These are phyloP conservation scores for Xestia xanthographa DNA, from an alignment of 2,888 invertebrate genomes.

Conservation along the genomic window DNA sequence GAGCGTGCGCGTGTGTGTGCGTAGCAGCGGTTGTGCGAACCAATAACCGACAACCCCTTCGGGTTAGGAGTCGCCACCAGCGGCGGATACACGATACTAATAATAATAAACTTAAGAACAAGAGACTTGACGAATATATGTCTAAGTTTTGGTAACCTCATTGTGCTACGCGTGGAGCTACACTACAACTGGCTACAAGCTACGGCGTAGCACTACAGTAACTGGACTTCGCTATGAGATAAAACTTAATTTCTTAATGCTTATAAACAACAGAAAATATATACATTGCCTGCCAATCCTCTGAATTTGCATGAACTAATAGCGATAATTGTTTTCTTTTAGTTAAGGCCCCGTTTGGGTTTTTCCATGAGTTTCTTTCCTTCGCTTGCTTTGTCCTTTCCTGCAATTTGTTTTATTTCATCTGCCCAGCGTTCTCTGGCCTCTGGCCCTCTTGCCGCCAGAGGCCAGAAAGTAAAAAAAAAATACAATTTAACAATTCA, in stretches of 20 bases:
- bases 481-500: no score
- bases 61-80: constrained; percentile 69
- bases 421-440: no score
- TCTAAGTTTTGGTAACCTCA: neutral
- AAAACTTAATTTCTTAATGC: neutral
- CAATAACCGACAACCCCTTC: constrained; percentile 80
- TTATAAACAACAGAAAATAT: neutral
- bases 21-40: constrained; percentile 69
- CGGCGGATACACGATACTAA: constrained; percentile 30
- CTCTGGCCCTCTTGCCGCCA: no score
- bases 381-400: no score
- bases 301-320: neutral
- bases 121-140: neutral
- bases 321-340: neutral
- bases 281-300: neutral
- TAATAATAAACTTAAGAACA: constrained; percentile 8
- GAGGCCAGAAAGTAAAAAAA: no score
- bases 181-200: neutral
- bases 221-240: neutral
- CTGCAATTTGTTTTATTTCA: no score
- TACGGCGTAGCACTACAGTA: constrained; percentile 1
- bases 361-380: no score
- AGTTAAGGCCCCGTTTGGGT: no score
- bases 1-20: constrained; percentile 50
- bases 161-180: neutral